phyloP scores from a whole-genome alignment of 2,797 vertebrate genomes.

The Crypturellus tataupa region DNA sequence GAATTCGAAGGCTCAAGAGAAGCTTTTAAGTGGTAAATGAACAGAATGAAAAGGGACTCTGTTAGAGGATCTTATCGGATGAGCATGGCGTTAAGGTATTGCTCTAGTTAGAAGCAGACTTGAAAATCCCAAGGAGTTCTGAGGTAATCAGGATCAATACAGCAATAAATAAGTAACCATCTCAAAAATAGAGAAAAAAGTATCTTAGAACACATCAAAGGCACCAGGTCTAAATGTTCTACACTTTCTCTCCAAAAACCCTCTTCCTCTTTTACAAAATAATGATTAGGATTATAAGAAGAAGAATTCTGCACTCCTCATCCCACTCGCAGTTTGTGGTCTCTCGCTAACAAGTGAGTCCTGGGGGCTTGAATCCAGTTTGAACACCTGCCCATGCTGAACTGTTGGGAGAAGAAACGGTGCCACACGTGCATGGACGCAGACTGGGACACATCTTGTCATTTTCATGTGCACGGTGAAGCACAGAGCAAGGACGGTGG shows the following conservation, averaged over 20 bases:
- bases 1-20: not conserved
- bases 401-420: not conserved
- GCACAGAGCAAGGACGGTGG: not conserved
- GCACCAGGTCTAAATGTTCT: not conserved
- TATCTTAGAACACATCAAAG: not conserved
- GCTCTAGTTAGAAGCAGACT: not conserved
- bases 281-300: not conserved
- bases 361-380: accelerated
- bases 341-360: not conserved
- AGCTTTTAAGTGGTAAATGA: not conserved
- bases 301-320: not conserved
- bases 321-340: not conserved
- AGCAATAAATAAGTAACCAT: not conserved
- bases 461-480: not conserved
- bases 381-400: accelerated
- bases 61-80: not conserved
- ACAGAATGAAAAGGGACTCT: not conserved
- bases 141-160: not conserved
- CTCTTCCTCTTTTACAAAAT: not conserved
- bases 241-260: not conserved
- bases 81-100: not conserved
- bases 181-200: not conserved
- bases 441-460: not conserved
- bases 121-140: not conserved
- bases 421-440: not conserved